phyloP scores from a whole-genome alignment of 2,113 vertebrate genomes.

The Coptodon bakossiorum region DNA sequence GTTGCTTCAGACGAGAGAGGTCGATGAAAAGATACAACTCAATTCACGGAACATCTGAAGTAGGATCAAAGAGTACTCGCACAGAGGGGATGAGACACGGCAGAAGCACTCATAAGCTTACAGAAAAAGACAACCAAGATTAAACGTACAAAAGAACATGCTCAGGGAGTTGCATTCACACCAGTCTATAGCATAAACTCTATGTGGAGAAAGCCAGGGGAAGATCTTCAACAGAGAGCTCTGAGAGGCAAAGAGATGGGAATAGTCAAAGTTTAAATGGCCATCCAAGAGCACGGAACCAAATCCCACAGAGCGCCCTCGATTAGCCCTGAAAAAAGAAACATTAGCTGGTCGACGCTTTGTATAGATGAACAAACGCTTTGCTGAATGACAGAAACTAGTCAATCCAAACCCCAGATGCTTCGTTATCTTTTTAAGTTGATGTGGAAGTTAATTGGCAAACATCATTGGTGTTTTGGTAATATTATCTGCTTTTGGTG shows the following conservation, averaged over 20 bases:
- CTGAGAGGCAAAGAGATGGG: background rate
- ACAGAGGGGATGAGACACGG: background rate
- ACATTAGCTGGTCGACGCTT: background rate
- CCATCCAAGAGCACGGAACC: background rate
- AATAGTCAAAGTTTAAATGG: background rate
- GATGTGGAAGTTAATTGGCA: background rate
- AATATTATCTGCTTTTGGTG: background rate
- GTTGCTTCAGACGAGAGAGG: background rate
- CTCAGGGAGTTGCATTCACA: background rate
- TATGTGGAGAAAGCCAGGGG: background rate
- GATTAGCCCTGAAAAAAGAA: background rate
- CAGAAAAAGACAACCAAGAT: background rate
- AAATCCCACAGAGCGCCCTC: background rate
- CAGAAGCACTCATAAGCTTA: background rate
- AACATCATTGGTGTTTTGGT: background rate
- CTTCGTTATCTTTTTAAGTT: background rate
- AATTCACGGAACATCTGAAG: background rate
- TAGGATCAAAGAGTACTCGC: background rate
- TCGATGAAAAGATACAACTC: background rate
- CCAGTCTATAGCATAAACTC: background rate
- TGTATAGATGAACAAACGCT: background rate
- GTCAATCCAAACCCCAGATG: background rate
- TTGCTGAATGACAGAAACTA: background rate
- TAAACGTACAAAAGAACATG: background rate
- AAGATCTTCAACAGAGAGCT: background rate